Base-by-base conservation (phyloP, 2,888 invertebrate species). In the Antheraea yamamai region DNA sequence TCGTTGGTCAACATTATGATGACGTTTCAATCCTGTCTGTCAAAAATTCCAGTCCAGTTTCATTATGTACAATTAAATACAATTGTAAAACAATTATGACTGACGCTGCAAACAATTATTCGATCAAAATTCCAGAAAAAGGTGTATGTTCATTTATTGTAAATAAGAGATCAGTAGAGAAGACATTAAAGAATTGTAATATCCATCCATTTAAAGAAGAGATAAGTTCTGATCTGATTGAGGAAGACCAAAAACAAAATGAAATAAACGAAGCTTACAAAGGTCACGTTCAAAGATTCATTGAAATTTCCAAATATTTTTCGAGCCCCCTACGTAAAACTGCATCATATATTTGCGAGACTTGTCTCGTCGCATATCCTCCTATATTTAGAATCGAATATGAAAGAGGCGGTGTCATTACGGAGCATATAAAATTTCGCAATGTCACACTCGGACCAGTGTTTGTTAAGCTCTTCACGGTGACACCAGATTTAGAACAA, bases 241-340 rank as follows among this genome's bases (percentile, higher is more conserved):
- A 88, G 72, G 88, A 87, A 26, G 61, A 74, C 20, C 84, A 81
- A 30, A 84, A 87, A 18, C 79, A 79, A 20, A 81, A 80, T 71
- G 81, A 83, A 23, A 75, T 79, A 4, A 83, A 75, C 55, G 86
- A 89, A 18, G 82, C 82, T 0, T 90, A 89, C 74, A 88, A 91
- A 78, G 86, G 87, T 0, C 89, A 93, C 86, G 86, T 91, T 2
- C 86, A 91, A 79, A 84, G 90, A 75, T 94, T 94, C 77, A 89
- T 94, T 68, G 92, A 94, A 83, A 92, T 94, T 76, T 92, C 94
- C 0, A 92, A 93, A 78, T 92, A 92, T 77, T 94, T 93, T 78
- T 92, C 93, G 1, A 92, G 91, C 75, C 93, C 93, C 4, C 79
- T 93, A 4, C 85, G 87, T 6, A 93, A 92, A 83, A 90, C 91